These are phyloP conservation scores for Chydorus sphaericus DNA, from an alignment of 2,888 invertebrate genomes.

Conservation along the genomic window DNA sequence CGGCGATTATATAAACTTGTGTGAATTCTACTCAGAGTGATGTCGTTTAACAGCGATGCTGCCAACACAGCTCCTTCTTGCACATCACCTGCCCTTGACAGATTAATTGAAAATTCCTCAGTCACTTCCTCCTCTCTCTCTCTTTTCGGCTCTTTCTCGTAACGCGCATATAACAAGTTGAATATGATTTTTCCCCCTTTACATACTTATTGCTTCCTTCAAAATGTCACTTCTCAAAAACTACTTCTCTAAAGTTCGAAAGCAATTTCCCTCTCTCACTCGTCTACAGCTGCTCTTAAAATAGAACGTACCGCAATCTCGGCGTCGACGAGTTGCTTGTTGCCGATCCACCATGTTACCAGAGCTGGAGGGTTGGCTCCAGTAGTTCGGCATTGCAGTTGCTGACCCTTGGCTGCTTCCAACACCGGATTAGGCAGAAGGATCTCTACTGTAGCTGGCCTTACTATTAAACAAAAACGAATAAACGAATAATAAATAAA, in stretches of 20 bases:
- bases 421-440: constrained; percentile 16
- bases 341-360: constrained; percentile 29
- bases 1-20: too few relatives aligned
- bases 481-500: not conserved
- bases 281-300: not conserved
- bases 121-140: constrained; percentile 21
- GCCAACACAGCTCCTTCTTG: not conserved
- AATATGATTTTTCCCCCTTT: not conserved
- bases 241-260: not conserved
- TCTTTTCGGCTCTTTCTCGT: constrained; percentile 17
- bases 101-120: constrained; percentile 3
- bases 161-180: not conserved
- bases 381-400: constrained; percentile 21
- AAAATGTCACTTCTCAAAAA: not conserved
- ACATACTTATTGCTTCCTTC: not conserved
- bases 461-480: constrained; percentile 19
- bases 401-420: constrained; percentile 21
- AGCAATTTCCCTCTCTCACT: constrained; percentile 18
- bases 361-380: constrained; percentile 24
- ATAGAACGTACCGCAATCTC: constrained; percentile 35
- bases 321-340: constrained; percentile 45
- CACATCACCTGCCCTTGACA: constrained; percentile 3
- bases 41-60: too few relatives aligned
- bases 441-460: constrained; percentile 23
- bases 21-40: too few relatives aligned